Conservation (phyloP, 2,113 vertebrate species). For the Formicarius rufipectus region DNA sequence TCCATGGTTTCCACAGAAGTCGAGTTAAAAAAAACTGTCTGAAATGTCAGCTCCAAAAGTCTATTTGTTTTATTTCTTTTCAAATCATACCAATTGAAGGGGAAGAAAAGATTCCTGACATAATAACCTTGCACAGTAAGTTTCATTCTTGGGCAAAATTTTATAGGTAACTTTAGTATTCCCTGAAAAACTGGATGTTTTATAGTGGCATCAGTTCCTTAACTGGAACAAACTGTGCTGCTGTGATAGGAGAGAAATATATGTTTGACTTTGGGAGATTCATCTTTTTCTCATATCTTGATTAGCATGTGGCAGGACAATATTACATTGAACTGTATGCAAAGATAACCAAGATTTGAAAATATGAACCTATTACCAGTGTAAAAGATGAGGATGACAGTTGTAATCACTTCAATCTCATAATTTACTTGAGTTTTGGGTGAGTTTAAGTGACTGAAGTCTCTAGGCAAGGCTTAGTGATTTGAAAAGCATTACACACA, state of each 20-base stretch:
- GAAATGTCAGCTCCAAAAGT: neutral
- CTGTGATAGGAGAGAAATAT: slow-evolving; percentile 44
- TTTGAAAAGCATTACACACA: slow-evolving; percentile 35
- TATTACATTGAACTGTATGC: slow-evolving; percentile 44
- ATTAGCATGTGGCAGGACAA: slow-evolving; percentile 64
- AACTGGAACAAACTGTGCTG: slow-evolving; percentile 24
- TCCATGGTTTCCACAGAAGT: neutral
- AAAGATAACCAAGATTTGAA: slow-evolving; percentile 56
- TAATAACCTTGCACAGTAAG: neutral
- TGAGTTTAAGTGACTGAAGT: slow-evolving; percentile 53
- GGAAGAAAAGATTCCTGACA: neutral
- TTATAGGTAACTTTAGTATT: neutral
- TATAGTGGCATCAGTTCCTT: neutral
- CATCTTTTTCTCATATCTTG: slow-evolving; percentile 56
- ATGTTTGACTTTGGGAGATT: slow-evolving; percentile 36
- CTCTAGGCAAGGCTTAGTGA: slow-evolving; percentile 3
- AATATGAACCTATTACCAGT: slow-evolving; percentile 57
- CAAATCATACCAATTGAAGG: neutral
- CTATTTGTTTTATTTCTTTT: neutral
- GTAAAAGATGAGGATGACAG: slow-evolving; percentile 60
- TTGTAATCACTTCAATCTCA: slow-evolving; percentile 66
- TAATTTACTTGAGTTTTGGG: slow-evolving; percentile 66
- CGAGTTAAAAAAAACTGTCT: neutral
- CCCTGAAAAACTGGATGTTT: slow-evolving; percentile 27
- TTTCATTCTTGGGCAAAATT: neutral